These are phyloP conservation scores for Lithophane semibrunnea DNA, from an alignment of 2,888 invertebrate genomes.

Conservation along the genomic window DNA sequence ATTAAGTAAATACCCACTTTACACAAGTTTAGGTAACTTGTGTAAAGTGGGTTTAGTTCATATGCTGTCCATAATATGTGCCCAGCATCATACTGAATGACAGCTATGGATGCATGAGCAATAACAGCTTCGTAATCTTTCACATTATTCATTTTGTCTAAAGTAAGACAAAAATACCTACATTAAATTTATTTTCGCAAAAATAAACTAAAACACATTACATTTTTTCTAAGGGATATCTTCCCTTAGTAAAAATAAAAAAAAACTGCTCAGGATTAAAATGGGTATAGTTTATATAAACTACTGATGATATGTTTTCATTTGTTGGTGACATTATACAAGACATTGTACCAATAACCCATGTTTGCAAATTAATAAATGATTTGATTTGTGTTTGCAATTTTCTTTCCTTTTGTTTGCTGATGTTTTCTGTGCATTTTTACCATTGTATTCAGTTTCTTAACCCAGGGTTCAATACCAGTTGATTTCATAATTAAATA, in stretches of 20 bases:
- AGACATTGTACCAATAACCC: not conserved
- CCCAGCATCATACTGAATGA: not conserved
- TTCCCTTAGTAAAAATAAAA: not conserved
- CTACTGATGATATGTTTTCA: not conserved
- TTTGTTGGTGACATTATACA: not conserved
- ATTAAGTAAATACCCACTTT: not conserved
- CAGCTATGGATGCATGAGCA: not conserved
- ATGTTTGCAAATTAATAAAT: not conserved
- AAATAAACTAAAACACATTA: too few relatives aligned
- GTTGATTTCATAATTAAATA: constrained; percentile 5
- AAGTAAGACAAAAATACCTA: not conserved
- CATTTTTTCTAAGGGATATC: too few relatives aligned
- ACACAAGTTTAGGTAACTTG: too few relatives aligned
- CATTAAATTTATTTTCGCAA: not conserved
- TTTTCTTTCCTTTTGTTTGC: not conserved
- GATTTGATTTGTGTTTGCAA: not conserved
- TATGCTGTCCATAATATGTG: not conserved
- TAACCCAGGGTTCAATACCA: not conserved
- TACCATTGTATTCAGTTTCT: constrained; percentile 25
- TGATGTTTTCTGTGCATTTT: not conserved
- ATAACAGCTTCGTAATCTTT: not conserved
- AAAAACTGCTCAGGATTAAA: not conserved
- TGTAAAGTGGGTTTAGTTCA: too few relatives aligned
- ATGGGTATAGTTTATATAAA: not conserved
- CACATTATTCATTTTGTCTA: not conserved